Conservation (phyloP, 2,113 vertebrate genomes). For the Clinocottus analis region DNA sequence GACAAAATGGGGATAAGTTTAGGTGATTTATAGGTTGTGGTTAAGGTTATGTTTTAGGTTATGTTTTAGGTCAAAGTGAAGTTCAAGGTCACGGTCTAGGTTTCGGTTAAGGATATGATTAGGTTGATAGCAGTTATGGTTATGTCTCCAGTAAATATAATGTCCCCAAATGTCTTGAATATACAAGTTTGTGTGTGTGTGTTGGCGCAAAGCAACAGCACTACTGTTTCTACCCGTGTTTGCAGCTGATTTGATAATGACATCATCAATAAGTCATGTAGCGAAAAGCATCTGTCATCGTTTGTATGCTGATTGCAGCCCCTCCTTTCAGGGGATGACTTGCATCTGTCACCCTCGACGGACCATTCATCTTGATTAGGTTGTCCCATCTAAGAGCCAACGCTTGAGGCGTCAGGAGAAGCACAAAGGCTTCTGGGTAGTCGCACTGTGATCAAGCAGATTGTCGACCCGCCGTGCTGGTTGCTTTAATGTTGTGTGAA, state of each 20-base stretch:
- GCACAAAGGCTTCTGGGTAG: conserved; percentile 22
- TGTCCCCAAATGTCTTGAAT: background rate
- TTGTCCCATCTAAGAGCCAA: conserved; percentile 38
- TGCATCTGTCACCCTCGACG: conserved; percentile 66
- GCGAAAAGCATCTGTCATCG: conserved; percentile 64
- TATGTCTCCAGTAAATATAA: no score
- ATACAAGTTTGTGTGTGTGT: background rate
- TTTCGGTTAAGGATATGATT: background rate
- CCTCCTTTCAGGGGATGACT: conserved; percentile 47
- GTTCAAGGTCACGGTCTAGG: background rate
- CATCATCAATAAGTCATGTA: conserved; percentile 54
- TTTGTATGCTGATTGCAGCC: conserved; percentile 56
- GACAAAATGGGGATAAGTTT: no score
- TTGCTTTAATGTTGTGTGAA: conserved; percentile 31
- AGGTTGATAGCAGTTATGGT: background rate
- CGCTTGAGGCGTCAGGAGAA: conserved; percentile 28
- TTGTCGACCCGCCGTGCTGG: background rate
- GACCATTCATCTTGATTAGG: conserved; percentile 67
- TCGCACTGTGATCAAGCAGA: conserved; percentile 47
- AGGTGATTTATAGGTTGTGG: no score
- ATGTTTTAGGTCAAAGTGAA: background rate
- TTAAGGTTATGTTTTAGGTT: no score
- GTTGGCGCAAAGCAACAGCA: background rate
- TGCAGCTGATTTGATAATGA: conserved; percentile 40
- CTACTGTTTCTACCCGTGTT: background rate